A percentile compares a stretch with the other conserved stretches of the same genome.
Evolutionary conservation across 1,140 invertebrate genomes (phyloP).

Genomic region (Trichonephila clavipes): DNA sequence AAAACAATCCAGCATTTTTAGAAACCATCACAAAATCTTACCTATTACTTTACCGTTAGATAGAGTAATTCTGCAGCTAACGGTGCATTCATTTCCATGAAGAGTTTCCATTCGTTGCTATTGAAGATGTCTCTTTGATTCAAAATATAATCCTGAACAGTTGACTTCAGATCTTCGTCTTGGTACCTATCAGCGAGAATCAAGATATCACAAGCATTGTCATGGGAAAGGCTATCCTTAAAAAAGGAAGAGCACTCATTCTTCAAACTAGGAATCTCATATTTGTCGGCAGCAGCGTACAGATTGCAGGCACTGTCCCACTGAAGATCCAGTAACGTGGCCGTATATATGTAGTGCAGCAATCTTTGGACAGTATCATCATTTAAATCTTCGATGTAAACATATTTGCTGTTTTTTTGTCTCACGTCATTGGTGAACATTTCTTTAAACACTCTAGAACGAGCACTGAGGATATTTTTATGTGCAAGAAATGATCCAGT

Average conservation of each 20-base stretch:
- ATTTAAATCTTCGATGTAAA: conserved; percentile 26
- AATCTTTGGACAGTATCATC: not conserved
- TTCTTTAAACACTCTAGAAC: conserved; percentile 80
- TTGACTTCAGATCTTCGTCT: conserved; percentile 15
- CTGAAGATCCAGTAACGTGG: not conserved
- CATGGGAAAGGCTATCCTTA: not conserved
- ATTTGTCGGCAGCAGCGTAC: conserved; percentile 10
- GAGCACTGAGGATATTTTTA: conserved; percentile 79
- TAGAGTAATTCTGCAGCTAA: not conserved
- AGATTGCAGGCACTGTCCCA: not conserved
- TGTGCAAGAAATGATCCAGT: conserved; percentile 79
- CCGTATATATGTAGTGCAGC: not conserved
- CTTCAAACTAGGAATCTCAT: not conserved
- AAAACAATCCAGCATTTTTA: too few relatives aligned
- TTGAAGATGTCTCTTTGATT: not conserved
- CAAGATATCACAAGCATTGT: not conserved
- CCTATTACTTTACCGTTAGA: not conserved
- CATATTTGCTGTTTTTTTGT: not conserved
- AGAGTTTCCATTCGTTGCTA: not conserved
- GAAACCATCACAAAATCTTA: too few relatives aligned
- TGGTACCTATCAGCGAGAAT: not conserved
- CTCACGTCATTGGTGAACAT: conserved; percentile 79
- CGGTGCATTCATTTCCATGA: not conserved
- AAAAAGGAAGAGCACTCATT: not conserved
- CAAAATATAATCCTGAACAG: not conserved